Conservation (phyloP, 1,140 invertebrate genomes). For the Colletes gigas region DNA sequence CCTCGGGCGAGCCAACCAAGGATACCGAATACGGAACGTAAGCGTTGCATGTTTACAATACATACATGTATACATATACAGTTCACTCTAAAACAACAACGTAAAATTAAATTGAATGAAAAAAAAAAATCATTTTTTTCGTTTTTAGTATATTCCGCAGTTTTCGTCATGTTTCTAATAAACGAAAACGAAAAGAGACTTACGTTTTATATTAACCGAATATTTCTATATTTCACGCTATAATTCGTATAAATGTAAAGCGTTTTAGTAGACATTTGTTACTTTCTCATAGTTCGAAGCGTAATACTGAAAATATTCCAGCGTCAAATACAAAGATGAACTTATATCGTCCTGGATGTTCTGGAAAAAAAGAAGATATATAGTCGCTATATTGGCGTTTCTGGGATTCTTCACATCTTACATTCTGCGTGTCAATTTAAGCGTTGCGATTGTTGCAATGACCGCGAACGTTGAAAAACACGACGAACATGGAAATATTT, state of each 20-base stretch:
- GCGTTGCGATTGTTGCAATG: conserved; percentile 95
- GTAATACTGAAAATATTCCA: conserved; percentile 59
- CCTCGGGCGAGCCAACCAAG: conserved; percentile 28
- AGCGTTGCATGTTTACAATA: conserved; percentile 28
- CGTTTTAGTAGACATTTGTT: too few relatives aligned
- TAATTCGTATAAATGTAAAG: too few relatives aligned
- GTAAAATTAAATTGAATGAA: too few relatives aligned
- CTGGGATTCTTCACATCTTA: conserved; percentile 95
- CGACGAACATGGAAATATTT: conserved; percentile 82
- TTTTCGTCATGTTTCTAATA: too few relatives aligned
- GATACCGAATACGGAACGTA: conserved; percentile 56
- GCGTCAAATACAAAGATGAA: conserved; percentile 80
- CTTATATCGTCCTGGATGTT: conserved; percentile 84
- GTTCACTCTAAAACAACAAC: neutral
- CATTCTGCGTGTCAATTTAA: conserved; percentile 92
- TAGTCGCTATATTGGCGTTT: conserved; percentile 90
- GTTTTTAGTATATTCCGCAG: too few relatives aligned
- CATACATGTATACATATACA: too few relatives aligned
- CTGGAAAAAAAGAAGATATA: conserved; percentile 86
- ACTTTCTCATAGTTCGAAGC: too few relatives aligned
- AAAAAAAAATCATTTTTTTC: too few relatives aligned
- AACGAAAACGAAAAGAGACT: too few relatives aligned
- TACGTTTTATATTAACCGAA: too few relatives aligned
- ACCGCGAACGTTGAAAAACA: conserved; percentile 84
- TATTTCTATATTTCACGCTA: too few relatives aligned